A percentile compares a stretch with the other conserved stretches of the same genome.
phyloP scores from a whole-genome alignment of 2,888 invertebrate genomes.

The Ochropleura plecta region DNA sequence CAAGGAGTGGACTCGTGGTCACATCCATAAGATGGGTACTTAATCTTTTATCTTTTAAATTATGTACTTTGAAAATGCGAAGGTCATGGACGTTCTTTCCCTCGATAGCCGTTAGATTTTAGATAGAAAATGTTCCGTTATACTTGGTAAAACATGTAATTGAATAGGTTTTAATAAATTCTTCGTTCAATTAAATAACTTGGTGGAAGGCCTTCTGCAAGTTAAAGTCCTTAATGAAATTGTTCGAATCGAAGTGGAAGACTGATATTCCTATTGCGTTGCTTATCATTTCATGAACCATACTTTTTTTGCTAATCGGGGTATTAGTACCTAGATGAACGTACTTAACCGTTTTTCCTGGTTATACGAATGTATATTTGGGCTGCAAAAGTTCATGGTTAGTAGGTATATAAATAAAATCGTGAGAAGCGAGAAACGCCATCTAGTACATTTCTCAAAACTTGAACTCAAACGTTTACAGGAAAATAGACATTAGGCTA shows the following conservation, averaged over 20 bases:
- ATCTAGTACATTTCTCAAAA: too few species aligned
- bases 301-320: not conserved
- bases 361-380: not conserved
- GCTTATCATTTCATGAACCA: not conserved
- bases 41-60: constrained; percentile 55
- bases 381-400: too few species aligned
- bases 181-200: constrained; percentile 5
- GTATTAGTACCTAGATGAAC: not conserved
- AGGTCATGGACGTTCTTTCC: constrained; percentile 2
- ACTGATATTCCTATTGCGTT: not conserved
- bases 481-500: too few species aligned
- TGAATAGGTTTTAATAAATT: not conserved
- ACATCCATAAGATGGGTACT: constrained; percentile 57
- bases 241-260: not conserved
- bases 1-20: constrained; percentile 66
- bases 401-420: too few species aligned
- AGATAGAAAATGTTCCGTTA: not conserved
- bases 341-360: not conserved
- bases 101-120: not conserved
- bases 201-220: not conserved
- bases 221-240: constrained; percentile 1
- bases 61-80: constrained; percentile 7
- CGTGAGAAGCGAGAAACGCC: too few species aligned
- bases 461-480: too few species aligned
- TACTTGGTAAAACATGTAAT: not conserved